Evolutionary conservation across 2,888 invertebrate species (phyloP).

Genomic region (Charanyca ferruginea): DNA sequence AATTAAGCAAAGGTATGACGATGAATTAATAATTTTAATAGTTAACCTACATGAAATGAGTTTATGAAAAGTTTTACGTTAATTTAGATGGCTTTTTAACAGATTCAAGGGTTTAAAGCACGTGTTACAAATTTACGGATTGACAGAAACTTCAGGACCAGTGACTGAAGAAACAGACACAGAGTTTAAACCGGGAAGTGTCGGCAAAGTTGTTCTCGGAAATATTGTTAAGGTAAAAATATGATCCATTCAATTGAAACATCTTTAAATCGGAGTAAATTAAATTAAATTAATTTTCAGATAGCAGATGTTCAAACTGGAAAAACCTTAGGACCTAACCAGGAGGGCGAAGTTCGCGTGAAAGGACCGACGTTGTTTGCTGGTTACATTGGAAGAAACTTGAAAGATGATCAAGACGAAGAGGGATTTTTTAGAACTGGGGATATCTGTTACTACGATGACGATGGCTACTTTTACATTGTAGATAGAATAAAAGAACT

Average conservation of each 20-base stretch:
- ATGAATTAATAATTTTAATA: background rate
- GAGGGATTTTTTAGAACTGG: constrained; percentile 83
- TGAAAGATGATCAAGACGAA: constrained; percentile 73
- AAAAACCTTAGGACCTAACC: constrained; percentile 75
- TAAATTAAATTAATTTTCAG: constrained; percentile 66
- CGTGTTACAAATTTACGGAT: constrained; percentile 81
- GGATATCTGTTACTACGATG: constrained; percentile 82
- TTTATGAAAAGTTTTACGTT: too few relatives aligned
- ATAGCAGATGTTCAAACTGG: constrained; percentile 77
- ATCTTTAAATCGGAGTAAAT: constrained; percentile 4
- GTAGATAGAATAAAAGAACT: constrained; percentile 83
- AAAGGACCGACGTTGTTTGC: constrained; percentile 78
- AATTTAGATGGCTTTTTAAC: constrained; percentile 6
- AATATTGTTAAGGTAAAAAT: constrained; percentile 58
- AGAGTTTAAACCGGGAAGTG: constrained; percentile 73
- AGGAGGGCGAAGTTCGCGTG: constrained; percentile 79
- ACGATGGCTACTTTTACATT: constrained; percentile 80
- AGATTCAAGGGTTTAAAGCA: constrained; percentile 75
- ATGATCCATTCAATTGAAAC: constrained; percentile 27
- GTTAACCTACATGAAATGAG: background rate
- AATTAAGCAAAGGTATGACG: constrained; percentile 71
- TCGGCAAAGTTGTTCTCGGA: constrained; percentile 72
- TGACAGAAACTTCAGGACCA: constrained; percentile 79
- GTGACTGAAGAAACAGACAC: constrained; percentile 72
- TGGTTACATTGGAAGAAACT: constrained; percentile 78